Base-by-base conservation (phyloP, 2,113 vertebrate genomes). In the Pipa parva region DNA sequence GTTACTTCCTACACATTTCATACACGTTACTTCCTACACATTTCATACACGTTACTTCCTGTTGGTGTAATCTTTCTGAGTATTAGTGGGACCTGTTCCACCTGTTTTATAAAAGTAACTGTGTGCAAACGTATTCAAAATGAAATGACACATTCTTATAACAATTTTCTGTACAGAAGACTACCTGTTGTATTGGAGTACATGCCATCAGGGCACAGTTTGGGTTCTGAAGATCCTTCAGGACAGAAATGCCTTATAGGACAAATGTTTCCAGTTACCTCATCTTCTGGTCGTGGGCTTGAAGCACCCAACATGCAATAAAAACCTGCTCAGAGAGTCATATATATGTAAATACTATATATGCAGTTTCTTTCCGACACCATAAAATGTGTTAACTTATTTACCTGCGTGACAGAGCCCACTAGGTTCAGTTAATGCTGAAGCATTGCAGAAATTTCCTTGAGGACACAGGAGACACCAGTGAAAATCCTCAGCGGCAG, bases 391-490 rank as follows among this genome's bases (percentile, higher is more conserved):
- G 13, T 42, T 42, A n/a, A 5, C 39, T 15, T 42, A 8, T 5
- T 76, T 49, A 92, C 89, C 90, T 81, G 17, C 71, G 37, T 81
- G 81, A 81, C 90, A 91, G 1, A 67, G 74, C 18, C 88, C 91
- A 6, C 66, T 70, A 0, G 93, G 91, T 70, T 82, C 83, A 36
- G 55, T 79, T 1, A 89, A 88, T 57, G 88, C 94, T 13, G 84
- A 76, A 4, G 42, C 11, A 9, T 84, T 89, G 72, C 94, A 96
- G 85, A 90, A 92, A 4, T 86, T 81, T 4, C 91, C 90, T n/a
- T 92, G 85, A 5, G 88, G 84, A 55, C 93, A 95, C n/a, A 76
- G 80, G 67, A 83, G 79, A 61, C 92, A 95, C 78, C 85, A 90
- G 1, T 83, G 82, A 39, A 74, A 50, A 18, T 88, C 88, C 2